These are phyloP conservation scores for Cheilosia pagana DNA, from an alignment of 2,888 invertebrate species.

Conservation along the genomic window DNA sequence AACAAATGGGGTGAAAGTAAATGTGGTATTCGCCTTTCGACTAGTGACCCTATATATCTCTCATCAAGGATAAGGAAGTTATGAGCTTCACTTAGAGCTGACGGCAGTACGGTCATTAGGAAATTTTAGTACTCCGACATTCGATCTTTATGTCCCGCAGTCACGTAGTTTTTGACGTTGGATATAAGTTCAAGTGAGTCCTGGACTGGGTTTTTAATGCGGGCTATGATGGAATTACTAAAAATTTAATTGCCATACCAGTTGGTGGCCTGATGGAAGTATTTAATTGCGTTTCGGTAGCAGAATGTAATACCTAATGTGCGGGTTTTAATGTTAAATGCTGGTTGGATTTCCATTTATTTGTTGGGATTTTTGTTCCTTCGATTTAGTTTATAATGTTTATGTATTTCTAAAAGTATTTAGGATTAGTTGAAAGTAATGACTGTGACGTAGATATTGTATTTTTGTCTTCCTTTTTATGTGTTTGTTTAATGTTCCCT, in stretches of 20 bases:
- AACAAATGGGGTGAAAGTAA: slow-evolving; percentile 41
- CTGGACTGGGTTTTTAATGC: slow-evolving; percentile 17
- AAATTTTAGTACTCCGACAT: slow-evolving; percentile 40
- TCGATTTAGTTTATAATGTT: not conserved
- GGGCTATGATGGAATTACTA: slow-evolving; percentile 31
- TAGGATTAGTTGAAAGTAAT: not conserved
- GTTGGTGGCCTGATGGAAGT: slow-evolving; percentile 35
- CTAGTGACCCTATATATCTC: not conserved
- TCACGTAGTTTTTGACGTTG: slow-evolving; percentile 56
- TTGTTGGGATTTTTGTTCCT: not conserved
- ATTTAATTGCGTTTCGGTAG: slow-evolving; percentile 45
- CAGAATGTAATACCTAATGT: slow-evolving; percentile 13
- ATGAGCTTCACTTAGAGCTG: slow-evolving; percentile 23
- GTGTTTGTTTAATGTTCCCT: no score
- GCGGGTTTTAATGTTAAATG: slow-evolving; percentile 1
- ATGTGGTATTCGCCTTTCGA: slow-evolving; percentile 9
- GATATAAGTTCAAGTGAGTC: slow-evolving; percentile 9
- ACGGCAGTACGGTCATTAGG: slow-evolving; percentile 57
- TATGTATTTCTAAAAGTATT: not conserved
- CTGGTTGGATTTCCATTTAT: slow-evolving; percentile 4
- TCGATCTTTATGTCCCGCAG: slow-evolving; percentile 52
- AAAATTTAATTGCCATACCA: slow-evolving; percentile 44
- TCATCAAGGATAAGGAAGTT: slow-evolving; percentile 32
- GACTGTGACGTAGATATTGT: not conserved
- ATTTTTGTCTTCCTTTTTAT: no score